phyloP scores from a whole-genome alignment of 2,797 vertebrate genomes.

The Sebastes kiyomatsui region DNA sequence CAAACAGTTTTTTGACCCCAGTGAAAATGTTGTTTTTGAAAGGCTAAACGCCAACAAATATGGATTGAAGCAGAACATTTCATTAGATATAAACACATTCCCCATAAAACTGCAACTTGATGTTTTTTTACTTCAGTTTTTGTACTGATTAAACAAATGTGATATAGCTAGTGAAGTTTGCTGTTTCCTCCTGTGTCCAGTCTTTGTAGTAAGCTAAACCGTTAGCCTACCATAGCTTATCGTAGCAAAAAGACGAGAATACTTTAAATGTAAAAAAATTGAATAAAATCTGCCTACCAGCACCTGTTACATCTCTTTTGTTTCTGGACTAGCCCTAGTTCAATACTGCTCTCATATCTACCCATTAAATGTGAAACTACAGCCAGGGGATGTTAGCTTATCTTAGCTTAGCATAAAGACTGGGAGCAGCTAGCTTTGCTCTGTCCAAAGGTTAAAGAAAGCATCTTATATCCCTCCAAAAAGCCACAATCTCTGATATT shows the following conservation, averaged over 20 bases:
- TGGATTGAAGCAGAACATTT: too few species aligned
- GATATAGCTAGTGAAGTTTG: not conserved
- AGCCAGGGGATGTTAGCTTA: not conserved
- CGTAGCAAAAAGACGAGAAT: too few species aligned
- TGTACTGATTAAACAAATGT: not conserved
- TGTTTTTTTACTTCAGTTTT: not conserved
- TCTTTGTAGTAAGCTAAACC: not conserved
- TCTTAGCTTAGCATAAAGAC: not conserved
- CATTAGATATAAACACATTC: not conserved
- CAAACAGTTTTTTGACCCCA: too few species aligned
- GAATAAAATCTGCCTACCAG: too few species aligned
- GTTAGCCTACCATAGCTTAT: not conserved
- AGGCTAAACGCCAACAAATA: too few species aligned
- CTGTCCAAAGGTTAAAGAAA: not conserved
- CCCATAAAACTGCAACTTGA: not conserved
- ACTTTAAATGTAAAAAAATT: too few species aligned
- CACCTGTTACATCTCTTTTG: too few species aligned
- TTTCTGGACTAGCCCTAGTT: not conserved
- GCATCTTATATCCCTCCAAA: not conserved
- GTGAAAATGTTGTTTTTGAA: too few species aligned
- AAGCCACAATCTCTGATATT: not conserved
- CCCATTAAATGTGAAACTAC: not conserved
- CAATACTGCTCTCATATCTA: not conserved
- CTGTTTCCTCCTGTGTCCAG: not conserved
- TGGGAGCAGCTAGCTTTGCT: not conserved